phyloP scores from a whole-genome alignment of 2,797 vertebrate genomes.

The Apogon hyalosoma region DNA sequence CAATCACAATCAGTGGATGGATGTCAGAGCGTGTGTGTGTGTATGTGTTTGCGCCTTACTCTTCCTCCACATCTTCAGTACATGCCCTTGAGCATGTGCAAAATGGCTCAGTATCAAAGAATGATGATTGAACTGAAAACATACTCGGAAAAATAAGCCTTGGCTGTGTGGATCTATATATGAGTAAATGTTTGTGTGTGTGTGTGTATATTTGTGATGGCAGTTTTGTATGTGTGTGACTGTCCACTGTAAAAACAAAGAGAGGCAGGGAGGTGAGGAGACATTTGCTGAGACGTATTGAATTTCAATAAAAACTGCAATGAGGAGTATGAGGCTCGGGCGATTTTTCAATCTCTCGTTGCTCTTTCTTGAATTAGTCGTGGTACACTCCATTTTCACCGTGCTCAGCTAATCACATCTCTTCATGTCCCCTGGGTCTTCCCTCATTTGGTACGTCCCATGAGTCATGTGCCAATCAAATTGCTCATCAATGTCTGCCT shows the following conservation, averaged over 20 bases:
- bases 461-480: slow-evolving; percentile 80
- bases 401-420: slow-evolving; percentile 76
- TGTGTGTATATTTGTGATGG: slow-evolving; percentile 9
- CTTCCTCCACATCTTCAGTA: slow-evolving; percentile 62
- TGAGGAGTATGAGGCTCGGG: slow-evolving; percentile 58
- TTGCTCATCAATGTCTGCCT: slow-evolving; percentile 77
- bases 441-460: slow-evolving; percentile 78
- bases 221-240: slow-evolving; percentile 29
- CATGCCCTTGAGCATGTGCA: slow-evolving; percentile 72
- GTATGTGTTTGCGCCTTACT: slow-evolving; percentile 50
- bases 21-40: slow-evolving; percentile 19
- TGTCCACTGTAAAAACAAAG: slow-evolving; percentile 62
- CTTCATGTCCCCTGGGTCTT: slow-evolving; percentile 62
- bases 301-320: slow-evolving; percentile 76
- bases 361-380: slow-evolving; percentile 75
- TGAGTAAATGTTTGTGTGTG: slow-evolving; percentile 10
- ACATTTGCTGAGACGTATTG: slow-evolving; percentile 74
- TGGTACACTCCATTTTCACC: slow-evolving; percentile 75
- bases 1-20: slow-evolving; percentile 72
- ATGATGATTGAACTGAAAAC: slow-evolving; percentile 76
- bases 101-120: slow-evolving; percentile 80
- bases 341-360: slow-evolving; percentile 73
- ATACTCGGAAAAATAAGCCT: slow-evolving; percentile 60
- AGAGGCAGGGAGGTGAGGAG: slow-evolving; percentile 48
- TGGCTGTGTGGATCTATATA: slow-evolving; percentile 17